Conservation (phyloP, 2,113 vertebrate genomes). For the Nannobrachium achirus region DNA sequence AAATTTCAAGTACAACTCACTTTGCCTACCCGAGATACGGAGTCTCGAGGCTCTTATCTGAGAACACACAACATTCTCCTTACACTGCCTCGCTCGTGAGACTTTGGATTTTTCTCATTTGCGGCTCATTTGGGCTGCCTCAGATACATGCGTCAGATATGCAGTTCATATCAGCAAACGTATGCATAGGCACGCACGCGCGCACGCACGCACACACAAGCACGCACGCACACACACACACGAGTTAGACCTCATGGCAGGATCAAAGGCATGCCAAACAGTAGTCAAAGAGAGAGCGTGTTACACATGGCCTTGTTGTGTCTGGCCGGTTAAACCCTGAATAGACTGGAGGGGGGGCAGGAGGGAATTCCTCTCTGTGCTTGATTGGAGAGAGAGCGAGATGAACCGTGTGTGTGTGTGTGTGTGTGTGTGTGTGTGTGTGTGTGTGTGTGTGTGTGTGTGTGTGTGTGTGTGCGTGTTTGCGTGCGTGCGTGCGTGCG, state of each 20-base stretch:
- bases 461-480: background rate
- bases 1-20: too few species aligned
- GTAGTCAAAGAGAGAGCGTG: slow-evolving; percentile 61
- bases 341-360: slow-evolving; percentile 35
- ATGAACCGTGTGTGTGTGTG: slow-evolving; percentile 18
- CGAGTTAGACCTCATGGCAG: slow-evolving; percentile 44
- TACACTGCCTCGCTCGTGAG: too few species aligned
- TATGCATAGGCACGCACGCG: too few species aligned
- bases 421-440: slow-evolving; percentile 11
- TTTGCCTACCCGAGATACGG: too few species aligned
- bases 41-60: too few species aligned
- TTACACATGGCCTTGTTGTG: slow-evolving; percentile 69
- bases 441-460: background rate
- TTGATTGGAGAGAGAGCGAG: slow-evolving; percentile 33
- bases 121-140: too few species aligned
- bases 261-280: slow-evolving; percentile 63
- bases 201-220: background rate
- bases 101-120: too few species aligned
- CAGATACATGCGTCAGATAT: too few species aligned
- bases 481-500: background rate
- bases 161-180: too few species aligned
- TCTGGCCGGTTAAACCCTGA: slow-evolving; percentile 54
- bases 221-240: slow-evolving; percentile 12
- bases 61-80: too few species aligned
- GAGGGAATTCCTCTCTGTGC: slow-evolving; percentile 51